Evolutionary conservation across 2,797 vertebrate species (phyloP).

Genomic region (Chrysolophus pictus): DNA sequence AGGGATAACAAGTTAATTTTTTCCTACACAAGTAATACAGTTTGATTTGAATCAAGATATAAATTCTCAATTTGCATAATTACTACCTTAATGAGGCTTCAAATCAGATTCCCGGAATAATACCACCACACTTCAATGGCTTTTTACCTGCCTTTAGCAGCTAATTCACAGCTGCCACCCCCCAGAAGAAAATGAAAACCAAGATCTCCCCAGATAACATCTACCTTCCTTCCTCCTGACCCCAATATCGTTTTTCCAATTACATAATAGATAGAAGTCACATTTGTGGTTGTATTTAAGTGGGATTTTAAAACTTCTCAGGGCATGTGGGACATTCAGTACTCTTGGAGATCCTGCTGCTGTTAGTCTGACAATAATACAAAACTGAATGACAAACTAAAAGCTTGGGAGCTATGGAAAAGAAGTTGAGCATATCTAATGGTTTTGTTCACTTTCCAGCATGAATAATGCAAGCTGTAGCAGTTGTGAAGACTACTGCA

Average conservation of each 20-base stretch:
- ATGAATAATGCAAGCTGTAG: background rate
- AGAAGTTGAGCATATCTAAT: background rate
- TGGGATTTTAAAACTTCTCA: background rate
- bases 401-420: background rate
- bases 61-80: slow-evolving; percentile 10
- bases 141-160: background rate
- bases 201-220: background rate
- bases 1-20: background rate
- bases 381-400: background rate
- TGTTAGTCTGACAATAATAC: background rate
- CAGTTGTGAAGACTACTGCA: background rate
- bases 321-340: accelerated
- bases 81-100: slow-evolving; percentile 15
- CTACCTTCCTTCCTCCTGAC: background rate
- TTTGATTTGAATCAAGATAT: background rate
- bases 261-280: background rate
- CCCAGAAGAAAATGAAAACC: background rate
- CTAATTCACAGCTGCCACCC: background rate
- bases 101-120: background rate
- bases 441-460: background rate
- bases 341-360: background rate
- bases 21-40: background rate
- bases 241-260: background rate
- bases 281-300: background rate
- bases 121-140: background rate